A percentile compares a stretch with the other conserved stretches of the same genome.
phyloP scores from a whole-genome alignment of 35 echinoderm and acorn worm genomes.

The Eucidaris tribuloides region DNA sequence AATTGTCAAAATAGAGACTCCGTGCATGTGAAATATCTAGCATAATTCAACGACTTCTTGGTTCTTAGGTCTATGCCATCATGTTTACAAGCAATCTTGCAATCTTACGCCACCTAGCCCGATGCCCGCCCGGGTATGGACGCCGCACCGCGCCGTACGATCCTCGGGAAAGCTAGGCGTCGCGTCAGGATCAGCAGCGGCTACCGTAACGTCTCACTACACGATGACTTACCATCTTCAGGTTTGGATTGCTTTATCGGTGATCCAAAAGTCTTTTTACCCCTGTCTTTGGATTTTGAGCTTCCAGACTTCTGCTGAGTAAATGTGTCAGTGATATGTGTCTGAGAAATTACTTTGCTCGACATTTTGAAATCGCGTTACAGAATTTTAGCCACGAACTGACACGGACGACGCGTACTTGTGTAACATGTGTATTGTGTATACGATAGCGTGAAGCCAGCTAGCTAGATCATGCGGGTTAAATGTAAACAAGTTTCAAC shows the following conservation, averaged over 20 bases:
- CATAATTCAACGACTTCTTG: no score
- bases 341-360: constrained; percentile 7
- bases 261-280: background rate
- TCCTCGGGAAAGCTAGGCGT: background rate
- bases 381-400: no score
- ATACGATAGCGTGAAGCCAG: background rate
- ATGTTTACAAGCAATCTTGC: background rate
- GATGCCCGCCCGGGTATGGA: background rate
- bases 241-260: background rate
- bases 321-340: background rate
- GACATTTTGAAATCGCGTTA: constrained; percentile 9
- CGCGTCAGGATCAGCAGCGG: background rate
- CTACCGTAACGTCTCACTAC: background rate
- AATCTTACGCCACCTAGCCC: background rate
- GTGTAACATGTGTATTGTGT: background rate
- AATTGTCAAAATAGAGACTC: no score
- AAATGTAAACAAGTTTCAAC: background rate
- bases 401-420: no score
- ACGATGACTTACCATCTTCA: background rate
- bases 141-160: background rate
- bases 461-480: background rate
- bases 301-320: background rate
- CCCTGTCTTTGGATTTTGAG: background rate
- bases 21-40: no score
- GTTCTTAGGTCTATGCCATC: no score